These are phyloP conservation scores for Bucorvus abyssinicus DNA, from an alignment of 2,797 vertebrate genomes.

Conservation along the genomic window DNA sequence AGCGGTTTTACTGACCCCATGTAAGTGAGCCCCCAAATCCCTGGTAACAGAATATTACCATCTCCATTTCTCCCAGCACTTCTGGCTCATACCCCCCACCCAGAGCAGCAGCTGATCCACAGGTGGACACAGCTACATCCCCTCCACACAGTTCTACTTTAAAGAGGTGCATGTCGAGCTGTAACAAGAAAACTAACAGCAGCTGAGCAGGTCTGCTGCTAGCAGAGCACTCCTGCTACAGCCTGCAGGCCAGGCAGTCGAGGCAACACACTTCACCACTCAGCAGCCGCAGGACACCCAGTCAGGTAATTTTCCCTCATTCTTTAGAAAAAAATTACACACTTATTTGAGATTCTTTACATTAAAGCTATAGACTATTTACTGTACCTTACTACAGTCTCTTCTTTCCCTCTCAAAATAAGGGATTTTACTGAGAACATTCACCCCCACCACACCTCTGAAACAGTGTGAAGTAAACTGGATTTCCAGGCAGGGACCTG, in stretches of 20 bases:
- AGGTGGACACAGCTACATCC: not conserved
- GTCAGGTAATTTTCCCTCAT: not conserved
- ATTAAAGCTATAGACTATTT: not conserved
- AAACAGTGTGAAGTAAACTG: not conserved
- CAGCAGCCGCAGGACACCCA: not conserved
- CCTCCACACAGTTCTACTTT: not conserved
- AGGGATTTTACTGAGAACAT: not conserved
- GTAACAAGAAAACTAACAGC: not conserved
- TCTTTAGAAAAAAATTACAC: not conserved
- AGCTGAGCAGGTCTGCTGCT: not conserved
- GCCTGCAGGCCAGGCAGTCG: fast-evolving
- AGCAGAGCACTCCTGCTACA: fast-evolving
- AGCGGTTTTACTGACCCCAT: not conserved
- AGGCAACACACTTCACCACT: not conserved
- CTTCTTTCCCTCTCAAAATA: not conserved
- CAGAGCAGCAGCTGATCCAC: not conserved
- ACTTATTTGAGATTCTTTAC: fast-evolving
- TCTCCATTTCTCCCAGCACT: not conserved
- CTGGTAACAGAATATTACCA: fast-evolving
- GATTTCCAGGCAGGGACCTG: not conserved
- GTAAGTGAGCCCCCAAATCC: fast-evolving
- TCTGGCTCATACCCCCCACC: not conserved
- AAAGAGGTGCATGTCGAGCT: not conserved
- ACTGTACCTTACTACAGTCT: not conserved
- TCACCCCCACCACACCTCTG: not conserved